phyloP scores from a whole-genome alignment of 1,140 invertebrate species.

The Apolygus lucorum region DNA sequence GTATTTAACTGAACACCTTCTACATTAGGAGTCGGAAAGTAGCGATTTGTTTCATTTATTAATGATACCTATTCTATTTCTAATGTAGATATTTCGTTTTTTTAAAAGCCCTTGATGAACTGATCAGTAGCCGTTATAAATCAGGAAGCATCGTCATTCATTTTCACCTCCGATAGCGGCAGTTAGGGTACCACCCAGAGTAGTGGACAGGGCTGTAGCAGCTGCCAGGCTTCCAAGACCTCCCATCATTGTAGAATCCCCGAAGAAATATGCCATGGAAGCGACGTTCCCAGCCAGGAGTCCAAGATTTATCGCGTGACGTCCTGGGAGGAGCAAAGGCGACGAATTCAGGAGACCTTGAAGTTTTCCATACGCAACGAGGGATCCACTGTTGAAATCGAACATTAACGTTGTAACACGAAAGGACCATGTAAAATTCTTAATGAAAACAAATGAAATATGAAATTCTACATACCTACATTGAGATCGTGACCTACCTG shows the following conservation, averaged over 20 bases:
- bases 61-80: too few species aligned
- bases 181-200: slow-evolving; percentile 79
- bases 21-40: too few species aligned
- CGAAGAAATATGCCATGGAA: slow-evolving; percentile 61
- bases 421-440: too few species aligned
- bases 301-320: slow-evolving; percentile 64
- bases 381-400: slow-evolving; percentile 58
- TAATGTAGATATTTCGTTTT: too few species aligned
- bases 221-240: slow-evolving; percentile 58
- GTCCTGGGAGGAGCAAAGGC: slow-evolving; percentile 70
- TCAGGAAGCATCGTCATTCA: too few species aligned
- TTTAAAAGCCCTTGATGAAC: too few species aligned
- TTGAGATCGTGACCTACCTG: slow-evolving; percentile 42
- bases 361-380: slow-evolving; percentile 86
- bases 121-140: too few species aligned
- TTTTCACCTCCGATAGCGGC: slow-evolving; percentile 76
- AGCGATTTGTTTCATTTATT: too few species aligned
- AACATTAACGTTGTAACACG: too few species aligned
- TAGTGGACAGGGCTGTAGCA: slow-evolving; percentile 60
- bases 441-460: too few species aligned
- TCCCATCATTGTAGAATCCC: slow-evolving; percentile 51
- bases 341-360: slow-evolving; percentile 72
- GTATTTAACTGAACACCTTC: too few species aligned
- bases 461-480: too few species aligned
- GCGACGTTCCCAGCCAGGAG: slow-evolving; percentile 59